These are phyloP conservation scores for Drosophila anomalata DNA, from an alignment of 2,888 invertebrate genomes.

Conservation along the genomic window DNA sequence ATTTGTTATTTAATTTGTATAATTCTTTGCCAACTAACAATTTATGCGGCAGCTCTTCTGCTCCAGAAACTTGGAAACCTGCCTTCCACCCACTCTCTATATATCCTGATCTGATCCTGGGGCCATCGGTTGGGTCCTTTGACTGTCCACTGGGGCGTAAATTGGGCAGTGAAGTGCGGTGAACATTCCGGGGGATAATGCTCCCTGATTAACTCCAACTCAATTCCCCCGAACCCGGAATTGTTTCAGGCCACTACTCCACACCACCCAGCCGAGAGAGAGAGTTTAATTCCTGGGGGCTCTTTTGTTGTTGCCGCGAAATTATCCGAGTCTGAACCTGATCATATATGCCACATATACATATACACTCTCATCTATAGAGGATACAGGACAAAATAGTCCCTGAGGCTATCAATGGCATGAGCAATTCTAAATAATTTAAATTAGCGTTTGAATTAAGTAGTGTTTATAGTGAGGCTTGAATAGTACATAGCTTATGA, in stretches of 20 bases:
- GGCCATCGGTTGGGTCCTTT: conserved; percentile 2
- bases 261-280: not conserved
- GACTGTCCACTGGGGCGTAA: conserved; percentile 43
- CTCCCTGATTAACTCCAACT: conserved; percentile 3
- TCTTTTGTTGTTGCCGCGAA: not conserved
- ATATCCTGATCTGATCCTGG: not conserved
- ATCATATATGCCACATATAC: not conserved
- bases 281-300: not conserved
- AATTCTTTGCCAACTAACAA: too few species aligned
- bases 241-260: not conserved
- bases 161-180: conserved; percentile 54
- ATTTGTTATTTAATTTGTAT: too few species aligned
- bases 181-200: not conserved
- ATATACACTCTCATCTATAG: too few species aligned
- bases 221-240: not conserved
- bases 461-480: not conserved
- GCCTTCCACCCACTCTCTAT: not conserved
- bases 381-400: not conserved
- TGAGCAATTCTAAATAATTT: not conserved
- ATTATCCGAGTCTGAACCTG: not conserved
- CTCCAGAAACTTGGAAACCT: not conserved
- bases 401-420: not conserved
- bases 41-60: not conserved
- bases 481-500: not conserved
- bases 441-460: not conserved